phyloP scores from a whole-genome alignment of 2,888 invertebrate species.

The Eremobia ochroleuca region DNA sequence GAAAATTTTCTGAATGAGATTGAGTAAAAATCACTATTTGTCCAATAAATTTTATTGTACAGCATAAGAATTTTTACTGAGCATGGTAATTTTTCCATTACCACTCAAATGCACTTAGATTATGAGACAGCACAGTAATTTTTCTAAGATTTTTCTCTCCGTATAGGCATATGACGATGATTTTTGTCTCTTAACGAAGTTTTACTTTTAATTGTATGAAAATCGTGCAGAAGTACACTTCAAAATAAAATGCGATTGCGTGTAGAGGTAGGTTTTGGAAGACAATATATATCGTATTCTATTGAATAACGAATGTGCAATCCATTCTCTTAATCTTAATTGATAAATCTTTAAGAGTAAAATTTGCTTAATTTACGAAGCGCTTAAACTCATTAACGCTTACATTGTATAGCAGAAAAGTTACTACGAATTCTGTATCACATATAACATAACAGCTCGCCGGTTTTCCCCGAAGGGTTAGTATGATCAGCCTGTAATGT shows the following conservation, averaged over 20 bases:
- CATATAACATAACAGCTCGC: neutral
- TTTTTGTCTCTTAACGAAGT: neutral
- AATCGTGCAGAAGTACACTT: conserved; percentile 22
- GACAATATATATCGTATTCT: conserved; percentile 54
- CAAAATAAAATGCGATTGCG: conserved; percentile 9
- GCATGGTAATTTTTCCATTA: too few relatives aligned
- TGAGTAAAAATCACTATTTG: too few relatives aligned
- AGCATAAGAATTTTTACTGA: too few relatives aligned
- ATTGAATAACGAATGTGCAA: conserved; percentile 37
- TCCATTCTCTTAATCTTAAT: conserved; percentile 2
- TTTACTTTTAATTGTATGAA: neutral
- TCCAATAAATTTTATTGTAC: too few relatives aligned
- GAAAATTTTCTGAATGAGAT: too few relatives aligned
- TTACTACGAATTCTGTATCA: neutral
- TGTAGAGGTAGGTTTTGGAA: conserved; percentile 59
- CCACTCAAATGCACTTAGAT: too few relatives aligned
- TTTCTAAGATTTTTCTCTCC: too few relatives aligned
- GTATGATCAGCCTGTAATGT: too few relatives aligned
- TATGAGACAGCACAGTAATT: too few relatives aligned
- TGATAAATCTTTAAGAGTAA: neutral
- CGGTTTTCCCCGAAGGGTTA: neutral
- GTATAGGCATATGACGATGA: too few relatives aligned
- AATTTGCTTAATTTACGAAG: conserved; percentile 7
- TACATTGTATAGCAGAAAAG: neutral
- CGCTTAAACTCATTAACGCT: too few relatives aligned